These are phyloP conservation scores for Tetramorium parvispinum DNA, from an alignment of 1,140 invertebrate species.

Conservation along the genomic window DNA sequence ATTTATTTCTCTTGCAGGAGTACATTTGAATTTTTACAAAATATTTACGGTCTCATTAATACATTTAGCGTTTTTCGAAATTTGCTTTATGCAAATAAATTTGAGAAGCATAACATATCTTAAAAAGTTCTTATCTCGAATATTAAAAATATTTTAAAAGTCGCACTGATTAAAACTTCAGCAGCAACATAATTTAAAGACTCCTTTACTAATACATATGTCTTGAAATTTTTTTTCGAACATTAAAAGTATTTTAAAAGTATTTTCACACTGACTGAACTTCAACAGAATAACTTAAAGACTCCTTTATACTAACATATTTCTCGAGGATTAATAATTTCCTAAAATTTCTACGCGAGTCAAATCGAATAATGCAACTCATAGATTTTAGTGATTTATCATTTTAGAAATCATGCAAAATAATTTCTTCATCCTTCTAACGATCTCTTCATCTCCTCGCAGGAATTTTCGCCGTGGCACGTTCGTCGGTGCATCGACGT, in stretches of 20 bases:
- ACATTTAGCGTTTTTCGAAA: background rate
- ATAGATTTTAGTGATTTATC: background rate
- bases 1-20: background rate
- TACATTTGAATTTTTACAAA: background rate
- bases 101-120: background rate
- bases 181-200: background rate
- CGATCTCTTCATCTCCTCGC: background rate
- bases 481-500: slow-evolving; percentile 17
- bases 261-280: background rate
- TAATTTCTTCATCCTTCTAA: background rate
- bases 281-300: too few relatives aligned
- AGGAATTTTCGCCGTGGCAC: background rate
- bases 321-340: background rate
- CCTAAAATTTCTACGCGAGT: background rate
- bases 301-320: background rate
- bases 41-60: background rate
- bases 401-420: background rate
- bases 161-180: background rate
- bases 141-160: background rate
- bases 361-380: background rate
- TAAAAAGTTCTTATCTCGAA: background rate
- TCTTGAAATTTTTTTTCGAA: background rate
- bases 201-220: too few relatives aligned
- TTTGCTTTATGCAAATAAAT: background rate
- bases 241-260: background rate